Conservation (phyloP, 2,113 vertebrate genomes). For the Oriolus oriolus region DNA sequence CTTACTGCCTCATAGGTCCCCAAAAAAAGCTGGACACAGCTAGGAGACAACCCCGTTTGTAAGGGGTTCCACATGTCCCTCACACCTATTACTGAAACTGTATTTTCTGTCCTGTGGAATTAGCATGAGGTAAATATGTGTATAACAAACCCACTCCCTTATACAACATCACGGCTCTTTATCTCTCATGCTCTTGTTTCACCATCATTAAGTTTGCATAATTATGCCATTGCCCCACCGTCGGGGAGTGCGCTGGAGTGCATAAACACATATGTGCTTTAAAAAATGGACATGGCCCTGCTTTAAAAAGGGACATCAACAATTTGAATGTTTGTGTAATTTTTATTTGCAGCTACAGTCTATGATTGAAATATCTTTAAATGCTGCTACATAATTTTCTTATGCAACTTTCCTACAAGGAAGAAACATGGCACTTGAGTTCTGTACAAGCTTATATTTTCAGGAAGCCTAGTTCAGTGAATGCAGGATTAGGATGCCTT, state of each 20-base stretch:
- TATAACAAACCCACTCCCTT: neutral
- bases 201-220: constrained; percentile 12
- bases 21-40: neutral
- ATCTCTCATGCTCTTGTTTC: neutral
- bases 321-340: neutral
- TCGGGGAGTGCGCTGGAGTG: neutral
- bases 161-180: neutral
- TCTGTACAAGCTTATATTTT: neutral
- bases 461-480: neutral
- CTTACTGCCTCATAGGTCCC: neutral
- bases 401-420: neutral
- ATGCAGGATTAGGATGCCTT: neutral
- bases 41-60: neutral
- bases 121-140: neutral
- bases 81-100: neutral
- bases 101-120: neutral
- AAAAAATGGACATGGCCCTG: neutral
- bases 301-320: neutral
- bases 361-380: neutral
- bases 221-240: neutral
- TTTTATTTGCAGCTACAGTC: neutral
- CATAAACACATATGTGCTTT: neutral
- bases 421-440: neutral
- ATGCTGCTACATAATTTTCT: neutral
- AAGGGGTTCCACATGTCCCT: neutral